Conservation (phyloP, 2,888 invertebrate genomes). For the Ennomos quercinarius region DNA sequence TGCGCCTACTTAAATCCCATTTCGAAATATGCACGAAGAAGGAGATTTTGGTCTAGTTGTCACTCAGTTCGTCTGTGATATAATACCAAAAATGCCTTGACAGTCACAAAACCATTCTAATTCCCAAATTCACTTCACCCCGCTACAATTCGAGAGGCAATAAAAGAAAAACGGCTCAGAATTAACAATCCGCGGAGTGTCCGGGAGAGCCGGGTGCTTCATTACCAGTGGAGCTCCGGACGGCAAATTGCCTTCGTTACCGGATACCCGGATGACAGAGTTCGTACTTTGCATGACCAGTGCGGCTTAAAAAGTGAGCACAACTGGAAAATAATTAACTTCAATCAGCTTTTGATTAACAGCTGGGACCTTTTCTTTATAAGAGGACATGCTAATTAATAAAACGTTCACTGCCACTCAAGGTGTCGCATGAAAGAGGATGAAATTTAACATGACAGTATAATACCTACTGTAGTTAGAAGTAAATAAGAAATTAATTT, state of each 20-base stretch:
- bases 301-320: constrained; percentile 4
- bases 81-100: too few species aligned
- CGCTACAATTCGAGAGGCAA: constrained; percentile 23
- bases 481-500: too few species aligned
- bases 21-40: too few species aligned
- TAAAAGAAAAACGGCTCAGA: constrained; percentile 22
- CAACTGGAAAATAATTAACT: constrained; percentile 8
- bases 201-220: constrained; percentile 47
- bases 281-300: constrained; percentile 16
- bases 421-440: neutral
- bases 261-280: constrained; percentile 41
- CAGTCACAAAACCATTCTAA: too few species aligned
- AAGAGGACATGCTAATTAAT: too few species aligned
- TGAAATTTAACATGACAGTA: neutral
- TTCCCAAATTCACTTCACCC: constrained; percentile 23
- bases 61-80: too few species aligned
- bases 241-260: constrained; percentile 69
- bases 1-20: too few species aligned
- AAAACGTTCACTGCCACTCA: neutral
- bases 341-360: neutral
- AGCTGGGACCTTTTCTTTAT: too few species aligned
- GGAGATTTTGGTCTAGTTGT: too few species aligned
- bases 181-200: constrained; percentile 18
- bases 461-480: neutral
- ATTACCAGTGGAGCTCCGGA: constrained; percentile 43